These are phyloP conservation scores for Trididemnum clinides DNA, from an alignment of 23 tunicate genomes.

Conservation along the genomic window DNA sequence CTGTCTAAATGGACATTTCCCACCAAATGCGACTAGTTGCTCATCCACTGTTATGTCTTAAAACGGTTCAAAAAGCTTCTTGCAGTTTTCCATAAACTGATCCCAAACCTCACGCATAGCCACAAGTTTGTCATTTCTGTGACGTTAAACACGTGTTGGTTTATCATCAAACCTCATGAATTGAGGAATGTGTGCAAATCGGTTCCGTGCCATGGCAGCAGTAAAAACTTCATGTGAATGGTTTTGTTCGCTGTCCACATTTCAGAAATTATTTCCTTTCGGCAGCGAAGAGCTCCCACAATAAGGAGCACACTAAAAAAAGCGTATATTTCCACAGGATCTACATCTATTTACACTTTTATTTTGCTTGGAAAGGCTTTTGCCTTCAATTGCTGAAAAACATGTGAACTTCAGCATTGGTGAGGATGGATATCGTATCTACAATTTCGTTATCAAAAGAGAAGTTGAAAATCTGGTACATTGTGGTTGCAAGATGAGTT, in stretches of 20 bases:
- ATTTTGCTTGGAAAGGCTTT: neutral
- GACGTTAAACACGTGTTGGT: neutral
- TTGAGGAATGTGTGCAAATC: slow-evolving; percentile 22
- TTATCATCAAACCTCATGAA: slow-evolving; percentile 15
- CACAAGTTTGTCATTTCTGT: slow-evolving; percentile 11
- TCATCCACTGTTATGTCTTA: slow-evolving; percentile 26
- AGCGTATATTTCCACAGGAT: slow-evolving; percentile 14
- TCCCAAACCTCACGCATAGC: slow-evolving; percentile 24
- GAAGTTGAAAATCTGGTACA: slow-evolving; percentile 4
- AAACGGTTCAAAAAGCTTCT: slow-evolving; percentile 1
- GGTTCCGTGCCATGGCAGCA: slow-evolving; percentile 2
- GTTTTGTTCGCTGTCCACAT: neutral
- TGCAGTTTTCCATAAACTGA: slow-evolving; percentile 4
- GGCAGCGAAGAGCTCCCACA: slow-evolving; percentile 19
- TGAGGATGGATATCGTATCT: neutral
- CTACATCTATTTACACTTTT: neutral
- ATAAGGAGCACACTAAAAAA: slow-evolving; percentile 1
- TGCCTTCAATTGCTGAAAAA: neutral
- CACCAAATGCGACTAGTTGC: neutral
- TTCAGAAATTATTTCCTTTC: slow-evolving; percentile 12
- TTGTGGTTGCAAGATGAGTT: neutral
- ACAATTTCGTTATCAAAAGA: slow-evolving; percentile 7
- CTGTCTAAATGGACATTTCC: neutral
- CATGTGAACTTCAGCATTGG: slow-evolving; percentile 14
- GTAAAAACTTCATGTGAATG: slow-evolving; percentile 19